These are phyloP conservation scores for Helicolenus hilgendorfi DNA, from an alignment of 2,797 vertebrate genomes.

Conservation along the genomic window DNA sequence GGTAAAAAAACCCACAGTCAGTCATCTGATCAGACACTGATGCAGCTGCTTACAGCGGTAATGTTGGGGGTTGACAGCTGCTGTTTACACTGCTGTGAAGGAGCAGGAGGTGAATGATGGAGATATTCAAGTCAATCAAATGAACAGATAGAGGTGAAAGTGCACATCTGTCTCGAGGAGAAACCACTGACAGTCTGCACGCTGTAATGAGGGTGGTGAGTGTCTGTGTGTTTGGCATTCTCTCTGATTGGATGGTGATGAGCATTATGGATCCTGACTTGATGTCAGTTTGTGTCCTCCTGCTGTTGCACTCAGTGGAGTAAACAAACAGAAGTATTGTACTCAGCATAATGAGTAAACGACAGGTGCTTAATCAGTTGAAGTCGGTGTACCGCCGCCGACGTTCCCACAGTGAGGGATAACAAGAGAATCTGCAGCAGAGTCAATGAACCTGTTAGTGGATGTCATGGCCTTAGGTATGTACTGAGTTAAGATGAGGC, in stretches of 20 bases:
- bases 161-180: slow-evolving; percentile 6
- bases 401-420: neutral
- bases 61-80: slow-evolving; percentile 47
- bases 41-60: slow-evolving; percentile 41
- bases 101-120: slow-evolving; percentile 35
- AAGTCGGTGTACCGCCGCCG: neutral
- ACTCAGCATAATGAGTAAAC: neutral
- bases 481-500: neutral
- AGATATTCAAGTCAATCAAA: slow-evolving; percentile 31
- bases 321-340: neutral
- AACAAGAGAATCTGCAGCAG: neutral
- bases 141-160: slow-evolving; percentile 14
- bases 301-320: neutral
- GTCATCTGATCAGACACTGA: slow-evolving; percentile 40
- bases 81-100: slow-evolving; percentile 48
- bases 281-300: neutral
- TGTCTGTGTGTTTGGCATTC: neutral
- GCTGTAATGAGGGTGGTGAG: neutral
- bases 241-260: neutral
- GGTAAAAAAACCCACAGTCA: neutral
- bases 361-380: neutral
- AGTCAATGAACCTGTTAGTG: neutral
- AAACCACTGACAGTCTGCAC: neutral
- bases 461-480: neutral
- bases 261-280: neutral